Percentiles rank a stretch among this genome's conserved stretches.
These are phyloP conservation scores for Coremacera marginata DNA, from an alignment of 2,888 invertebrate genomes.

Conservation along the genomic window DNA sequence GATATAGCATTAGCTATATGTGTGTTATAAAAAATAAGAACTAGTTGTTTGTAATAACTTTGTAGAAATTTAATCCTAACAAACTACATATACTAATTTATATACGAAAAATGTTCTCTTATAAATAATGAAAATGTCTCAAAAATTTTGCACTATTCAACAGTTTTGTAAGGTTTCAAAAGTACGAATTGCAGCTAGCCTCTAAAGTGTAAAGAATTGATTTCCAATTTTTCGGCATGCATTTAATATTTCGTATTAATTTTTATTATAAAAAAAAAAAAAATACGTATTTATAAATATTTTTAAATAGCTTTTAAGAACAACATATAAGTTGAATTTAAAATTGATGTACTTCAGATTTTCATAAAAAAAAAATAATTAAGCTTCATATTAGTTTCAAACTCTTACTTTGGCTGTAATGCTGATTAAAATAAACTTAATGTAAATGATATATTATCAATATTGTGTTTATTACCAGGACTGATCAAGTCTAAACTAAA, in stretches of 20 bases:
- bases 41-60: no score
- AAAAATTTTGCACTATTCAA: slow-evolving; percentile 31
- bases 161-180: slow-evolving; percentile 64
- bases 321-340: no score
- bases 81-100: slow-evolving; percentile 20
- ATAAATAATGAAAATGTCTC: neutral
- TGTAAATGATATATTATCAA: no score
- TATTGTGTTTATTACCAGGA: no score
- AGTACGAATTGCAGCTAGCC: slow-evolving; percentile 15
- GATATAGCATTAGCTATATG: neutral
- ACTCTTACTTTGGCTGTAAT: no score
- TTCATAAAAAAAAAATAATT: no score
- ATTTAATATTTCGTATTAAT: neutral
- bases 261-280: neutral
- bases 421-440: no score
- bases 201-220: neutral
- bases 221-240: neutral
- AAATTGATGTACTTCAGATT: no score
- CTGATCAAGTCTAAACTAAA: no score
- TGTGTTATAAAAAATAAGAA: no score
- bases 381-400: no score
- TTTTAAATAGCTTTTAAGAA: no score
- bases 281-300: neutral
- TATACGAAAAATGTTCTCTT: slow-evolving; percentile 13
- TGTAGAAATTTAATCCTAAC: neutral